These are phyloP conservation scores for Scelioninae gen. 2 DNA, from an alignment of 2,888 invertebrate species.

Conservation along the genomic window DNA sequence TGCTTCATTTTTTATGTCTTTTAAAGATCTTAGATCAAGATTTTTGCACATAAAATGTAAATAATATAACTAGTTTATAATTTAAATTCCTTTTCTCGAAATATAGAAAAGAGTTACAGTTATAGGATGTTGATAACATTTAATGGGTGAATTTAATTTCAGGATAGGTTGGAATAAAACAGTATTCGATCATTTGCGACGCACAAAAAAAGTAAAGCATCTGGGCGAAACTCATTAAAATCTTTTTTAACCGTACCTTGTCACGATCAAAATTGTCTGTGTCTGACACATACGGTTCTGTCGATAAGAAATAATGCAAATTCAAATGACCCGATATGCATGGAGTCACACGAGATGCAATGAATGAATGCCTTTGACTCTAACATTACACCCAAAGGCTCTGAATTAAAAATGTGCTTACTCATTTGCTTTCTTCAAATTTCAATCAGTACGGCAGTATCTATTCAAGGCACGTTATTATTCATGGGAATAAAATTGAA, in stretches of 20 bases:
- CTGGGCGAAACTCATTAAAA: constrained; percentile 4
- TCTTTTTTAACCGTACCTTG: constrained; percentile 1
- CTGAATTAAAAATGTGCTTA: constrained; percentile 50
- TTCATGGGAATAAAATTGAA: constrained; percentile 53
- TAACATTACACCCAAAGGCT: constrained; percentile 42
- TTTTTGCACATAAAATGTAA: too few relatives aligned
- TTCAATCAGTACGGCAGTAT: constrained; percentile 44
- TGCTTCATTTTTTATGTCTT: too few relatives aligned
- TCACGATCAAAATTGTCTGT: constrained; percentile 3
- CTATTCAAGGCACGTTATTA: constrained; percentile 48
- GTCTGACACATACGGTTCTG: constrained; percentile 14
- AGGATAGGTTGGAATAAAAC: too few relatives aligned
- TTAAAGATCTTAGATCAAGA: too few relatives aligned
- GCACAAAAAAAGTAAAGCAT: too few relatives aligned
- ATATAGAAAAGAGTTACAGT: too few relatives aligned
- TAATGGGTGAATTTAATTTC: too few relatives aligned
- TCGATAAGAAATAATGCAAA: constrained; percentile 50
- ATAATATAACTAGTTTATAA: too few relatives aligned
- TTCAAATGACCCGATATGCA: constrained; percentile 52
- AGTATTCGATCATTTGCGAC: too few relatives aligned
- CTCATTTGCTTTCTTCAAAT: constrained; percentile 47
- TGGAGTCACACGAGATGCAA: constrained; percentile 41
- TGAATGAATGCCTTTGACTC: constrained; percentile 52
- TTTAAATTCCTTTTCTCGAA: too few relatives aligned
- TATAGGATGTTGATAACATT: too few relatives aligned